These are phyloP conservation scores for Micromys minutus DNA, from an alignment of 2,113 vertebrate species.

Conservation along the genomic window DNA sequence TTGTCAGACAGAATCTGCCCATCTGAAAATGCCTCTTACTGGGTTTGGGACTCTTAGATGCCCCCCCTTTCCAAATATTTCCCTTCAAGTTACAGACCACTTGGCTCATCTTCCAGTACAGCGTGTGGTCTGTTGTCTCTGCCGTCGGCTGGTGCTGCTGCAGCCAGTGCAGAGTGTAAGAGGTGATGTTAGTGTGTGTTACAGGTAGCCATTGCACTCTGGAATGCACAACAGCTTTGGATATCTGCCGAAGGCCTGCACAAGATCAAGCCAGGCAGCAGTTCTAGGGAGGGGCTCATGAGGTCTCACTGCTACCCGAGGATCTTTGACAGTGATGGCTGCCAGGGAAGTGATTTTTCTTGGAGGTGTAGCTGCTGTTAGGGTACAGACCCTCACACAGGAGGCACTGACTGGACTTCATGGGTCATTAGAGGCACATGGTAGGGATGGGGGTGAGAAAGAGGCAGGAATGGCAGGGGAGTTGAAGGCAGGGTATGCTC, in stretches of 20 bases:
- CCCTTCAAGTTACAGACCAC: conserved; percentile 21
- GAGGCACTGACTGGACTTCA: neutral
- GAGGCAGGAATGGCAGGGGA: neutral
- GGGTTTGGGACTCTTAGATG: conserved; percentile 45
- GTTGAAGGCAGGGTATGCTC: neutral
- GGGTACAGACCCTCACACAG: neutral
- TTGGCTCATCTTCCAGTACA: conserved; percentile 23
- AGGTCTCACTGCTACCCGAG: neutral
- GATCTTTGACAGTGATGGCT: neutral
- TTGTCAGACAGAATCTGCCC: conserved; percentile 47
- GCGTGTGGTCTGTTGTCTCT: neutral
- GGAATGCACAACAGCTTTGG: no score
- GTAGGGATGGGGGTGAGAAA: no score
- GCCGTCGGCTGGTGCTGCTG: neutral
- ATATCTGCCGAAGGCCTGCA: neutral
- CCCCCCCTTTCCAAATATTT: conserved; percentile 35
- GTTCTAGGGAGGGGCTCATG: neutral
- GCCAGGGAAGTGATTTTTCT: neutral
- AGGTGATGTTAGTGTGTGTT: neutral
- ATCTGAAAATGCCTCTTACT: conserved; percentile 29
- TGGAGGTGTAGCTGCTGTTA: no score
- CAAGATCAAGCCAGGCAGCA: neutral
- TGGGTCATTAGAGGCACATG: neutral
- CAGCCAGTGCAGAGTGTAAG: neutral
- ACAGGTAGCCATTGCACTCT: neutral